A percentile compares a stretch with the other conserved stretches of the same genome.
phyloP scores from a whole-genome alignment of 92 coral and sea anemone species.

The Nematostella vectensis region DNA sequence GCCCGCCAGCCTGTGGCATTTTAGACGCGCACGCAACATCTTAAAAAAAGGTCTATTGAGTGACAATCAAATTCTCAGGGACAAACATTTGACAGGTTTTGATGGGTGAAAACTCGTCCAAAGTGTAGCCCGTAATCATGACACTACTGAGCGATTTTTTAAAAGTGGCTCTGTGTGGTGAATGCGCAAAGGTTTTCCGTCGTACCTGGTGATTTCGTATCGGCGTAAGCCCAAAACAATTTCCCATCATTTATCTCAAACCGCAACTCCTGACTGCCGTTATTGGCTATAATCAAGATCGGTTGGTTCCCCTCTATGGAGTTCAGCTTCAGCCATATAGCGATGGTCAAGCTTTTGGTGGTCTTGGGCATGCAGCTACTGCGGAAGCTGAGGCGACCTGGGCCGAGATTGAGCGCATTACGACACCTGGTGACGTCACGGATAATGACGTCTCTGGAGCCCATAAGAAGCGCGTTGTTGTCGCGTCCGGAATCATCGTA shows the following conservation, averaged over 20 bases:
- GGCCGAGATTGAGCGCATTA: slow-evolving; percentile 10
- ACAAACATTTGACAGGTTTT: too few species aligned
- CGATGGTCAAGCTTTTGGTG: slow-evolving; percentile 28
- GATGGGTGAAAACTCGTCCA: too few species aligned
- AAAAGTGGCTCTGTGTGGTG: too few species aligned
- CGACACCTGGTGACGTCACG: slow-evolving; percentile 15
- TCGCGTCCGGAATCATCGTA: slow-evolving; percentile 11
- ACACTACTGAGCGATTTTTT: too few species aligned
- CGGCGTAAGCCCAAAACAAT: slow-evolving; percentile 21
- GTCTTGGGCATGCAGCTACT: slow-evolving; percentile 9
- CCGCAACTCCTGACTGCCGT: slow-evolving; percentile 12
- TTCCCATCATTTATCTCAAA: slow-evolving; percentile 32
- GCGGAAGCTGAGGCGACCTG: slow-evolving; percentile 14
- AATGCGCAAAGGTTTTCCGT: too few species aligned
- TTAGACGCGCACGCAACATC: too few species aligned
- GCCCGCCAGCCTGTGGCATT: too few species aligned
- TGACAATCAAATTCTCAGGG: too few species aligned
- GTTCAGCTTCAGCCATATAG: slow-evolving; percentile 37
- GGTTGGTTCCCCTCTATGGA: slow-evolving; percentile 24
- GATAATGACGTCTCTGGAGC: background rate
- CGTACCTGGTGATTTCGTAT: slow-evolving; percentile 3
- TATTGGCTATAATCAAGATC: slow-evolving; percentile 17
- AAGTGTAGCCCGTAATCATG: too few species aligned
- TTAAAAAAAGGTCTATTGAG: too few species aligned
- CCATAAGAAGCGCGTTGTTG: slow-evolving; percentile 1